Conservation (phyloP, 1,140 invertebrate species). For the Bombus superbus region DNA sequence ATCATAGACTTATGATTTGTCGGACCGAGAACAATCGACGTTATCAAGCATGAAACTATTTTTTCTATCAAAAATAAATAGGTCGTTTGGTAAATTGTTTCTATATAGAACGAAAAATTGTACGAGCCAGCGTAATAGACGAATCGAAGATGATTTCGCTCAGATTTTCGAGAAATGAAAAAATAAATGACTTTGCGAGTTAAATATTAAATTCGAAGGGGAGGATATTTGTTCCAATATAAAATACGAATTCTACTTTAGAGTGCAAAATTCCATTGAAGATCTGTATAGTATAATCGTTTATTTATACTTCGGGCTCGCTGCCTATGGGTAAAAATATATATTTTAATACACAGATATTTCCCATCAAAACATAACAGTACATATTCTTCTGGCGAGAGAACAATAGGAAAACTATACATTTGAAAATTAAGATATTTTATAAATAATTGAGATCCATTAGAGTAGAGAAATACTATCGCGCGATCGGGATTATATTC, state of each 20-base stretch:
- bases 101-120: neutral
- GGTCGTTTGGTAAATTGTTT: neutral
- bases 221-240: neutral
- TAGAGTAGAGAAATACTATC: neutral
- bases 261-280: no score
- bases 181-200: neutral
- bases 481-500: no score
- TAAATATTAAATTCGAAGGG: neutral
- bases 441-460: neutral
- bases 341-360: neutral
- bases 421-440: neutral
- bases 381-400: neutral
- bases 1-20: neutral
- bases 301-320: no score
- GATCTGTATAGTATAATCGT: no score
- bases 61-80: neutral
- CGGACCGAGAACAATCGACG: neutral
- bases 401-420: neutral
- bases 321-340: no score
- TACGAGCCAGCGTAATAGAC: neutral
- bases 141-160: neutral
- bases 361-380: neutral
- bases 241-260: neutral
- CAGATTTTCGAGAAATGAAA: neutral
- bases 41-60: neutral